A percentile compares a stretch with the other conserved stretches of the same genome.
Evolutionary conservation across 2,113 vertebrate species (phyloP).

Genomic region (Lampris megalopsis): DNA sequence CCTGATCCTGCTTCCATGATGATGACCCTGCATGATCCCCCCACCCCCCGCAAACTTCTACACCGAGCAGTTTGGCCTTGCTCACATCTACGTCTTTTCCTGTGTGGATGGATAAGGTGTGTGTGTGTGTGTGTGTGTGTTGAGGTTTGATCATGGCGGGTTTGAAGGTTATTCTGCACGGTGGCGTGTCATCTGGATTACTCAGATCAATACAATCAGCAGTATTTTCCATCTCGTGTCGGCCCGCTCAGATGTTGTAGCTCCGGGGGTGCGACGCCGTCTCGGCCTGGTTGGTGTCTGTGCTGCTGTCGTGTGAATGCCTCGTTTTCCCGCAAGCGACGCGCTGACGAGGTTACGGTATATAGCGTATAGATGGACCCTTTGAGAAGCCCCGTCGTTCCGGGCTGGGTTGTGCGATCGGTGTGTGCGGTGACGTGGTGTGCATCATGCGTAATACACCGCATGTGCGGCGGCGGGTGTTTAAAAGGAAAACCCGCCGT

Average conservation of each 20-base stretch:
- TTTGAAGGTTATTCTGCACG: conserved; percentile 28
- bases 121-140: background rate
- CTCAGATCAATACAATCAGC: conserved; percentile 49
- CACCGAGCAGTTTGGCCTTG: conserved; percentile 3
- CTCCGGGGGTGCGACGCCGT: conserved; percentile 16
- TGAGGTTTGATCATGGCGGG: conserved; percentile 7
- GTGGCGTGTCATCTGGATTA: conserved; percentile 21
- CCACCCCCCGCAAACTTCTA: too few species aligned
- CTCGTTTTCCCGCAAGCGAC: background rate
- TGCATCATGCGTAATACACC: too few species aligned
- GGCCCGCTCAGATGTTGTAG: conserved; percentile 33
- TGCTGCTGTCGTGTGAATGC: background rate
- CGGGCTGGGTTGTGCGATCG: background rate
- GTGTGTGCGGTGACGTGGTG: background rate
- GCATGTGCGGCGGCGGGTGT: too few species aligned
- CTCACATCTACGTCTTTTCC: conserved; percentile 12
- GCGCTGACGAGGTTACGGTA: conserved; percentile 26
- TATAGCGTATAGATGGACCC: background rate
- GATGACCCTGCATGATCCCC: too few species aligned
- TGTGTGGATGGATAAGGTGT: background rate
- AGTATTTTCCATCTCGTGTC: conserved; percentile 30
- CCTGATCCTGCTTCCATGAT: too few species aligned
- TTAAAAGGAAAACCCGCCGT: too few species aligned
- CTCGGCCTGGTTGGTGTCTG: background rate
- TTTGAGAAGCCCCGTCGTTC: too few species aligned